Evolutionary conservation across 1,140 invertebrate genomes (phyloP), one percentile per base, ranked within the genome.

Genomic region (Drosophila erecta): DNA sequence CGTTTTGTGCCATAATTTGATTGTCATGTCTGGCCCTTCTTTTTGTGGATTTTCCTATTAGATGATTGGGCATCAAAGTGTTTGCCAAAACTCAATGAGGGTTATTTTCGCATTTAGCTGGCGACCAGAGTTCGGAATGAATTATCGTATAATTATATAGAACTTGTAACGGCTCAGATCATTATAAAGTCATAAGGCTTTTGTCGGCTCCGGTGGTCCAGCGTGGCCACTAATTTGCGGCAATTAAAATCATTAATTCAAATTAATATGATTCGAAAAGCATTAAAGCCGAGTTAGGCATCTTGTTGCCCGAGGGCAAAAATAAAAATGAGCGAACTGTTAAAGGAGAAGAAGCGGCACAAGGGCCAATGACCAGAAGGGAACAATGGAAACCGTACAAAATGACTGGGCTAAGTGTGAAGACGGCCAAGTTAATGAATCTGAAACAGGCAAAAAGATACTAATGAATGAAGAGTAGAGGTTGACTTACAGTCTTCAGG

Each of bases 221-320:
- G 24, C 22, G 30, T 11, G 40, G 37, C 59, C 62, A 76, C 81
- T 86, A 86, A 86, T 86, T 86, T 81, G 78, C 62, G 46, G 83
- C 81, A 86, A 86, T 86, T 86, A 86, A 86, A 86, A 78, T 87
- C 81, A 86, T 86, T 86, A 86, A 86, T 86, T 87, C 70, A 87
- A 87, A 86, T 87, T 87, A 86, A 87, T 86, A 87, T 86, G 75
- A 86, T 86, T 83, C 65, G 60, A 79, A 81, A 81, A 83, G 74
- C 80, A 81, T 81, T 57, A 79, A 79, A 81, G 37, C 53, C 55
- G 43, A 49, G 20, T 44, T 37, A 51, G 56, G 50, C 50, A 62
- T 43, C 71, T 64, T 47, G 46, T 81, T 14, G 58, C 78, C 72
- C 15, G 46, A 60, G 57, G 76, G 62, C 66, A 24, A 43, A 27